A percentile compares a stretch with the other conserved stretches of the same genome.
These are phyloP conservation scores for Cochlearius cochlearius DNA, from an alignment of 2,113 vertebrate genomes.

Conservation along the genomic window DNA sequence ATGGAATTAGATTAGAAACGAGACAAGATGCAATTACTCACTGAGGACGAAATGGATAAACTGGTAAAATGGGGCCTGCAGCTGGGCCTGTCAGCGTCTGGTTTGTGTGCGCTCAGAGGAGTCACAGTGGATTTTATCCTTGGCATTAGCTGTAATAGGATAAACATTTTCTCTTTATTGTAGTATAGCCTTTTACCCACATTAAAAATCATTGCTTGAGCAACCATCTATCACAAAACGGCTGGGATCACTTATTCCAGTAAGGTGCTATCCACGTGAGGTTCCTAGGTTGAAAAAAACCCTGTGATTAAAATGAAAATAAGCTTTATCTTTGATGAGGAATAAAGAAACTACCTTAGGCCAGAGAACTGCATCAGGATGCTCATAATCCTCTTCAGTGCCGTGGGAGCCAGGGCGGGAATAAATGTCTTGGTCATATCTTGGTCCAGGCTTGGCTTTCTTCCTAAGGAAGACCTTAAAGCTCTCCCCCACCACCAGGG, in stretches of 20 bases:
- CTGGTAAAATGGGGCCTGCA: conserved; percentile 1
- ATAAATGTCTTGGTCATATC: not conserved
- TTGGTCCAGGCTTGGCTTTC: not conserved
- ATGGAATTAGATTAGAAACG: conserved; percentile 58
- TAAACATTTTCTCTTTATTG: conserved; percentile 51
- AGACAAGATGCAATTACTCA: conserved; percentile 33
- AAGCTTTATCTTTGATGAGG: not conserved
- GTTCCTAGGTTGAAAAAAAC: not conserved
- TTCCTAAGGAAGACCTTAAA: not conserved
- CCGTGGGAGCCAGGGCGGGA: not conserved
- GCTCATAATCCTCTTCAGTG: not conserved
- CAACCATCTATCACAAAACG: not conserved
- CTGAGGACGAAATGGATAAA: conserved; percentile 16
- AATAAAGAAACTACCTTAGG: not conserved
- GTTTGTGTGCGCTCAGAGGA: not conserved
- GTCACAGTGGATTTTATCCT: conserved; percentile 26
- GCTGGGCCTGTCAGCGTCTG: conserved; percentile 15
- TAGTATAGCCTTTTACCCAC: conserved; percentile 19
- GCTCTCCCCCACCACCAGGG: not conserved
- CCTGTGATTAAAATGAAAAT: not conserved
- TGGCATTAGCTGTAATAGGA: conserved; percentile 33
- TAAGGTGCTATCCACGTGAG: not conserved
- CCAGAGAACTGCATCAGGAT: not conserved
- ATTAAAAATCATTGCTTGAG: conserved; percentile 37
- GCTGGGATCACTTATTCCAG: conserved; percentile 14